Base-by-base conservation (phyloP, 2,113 vertebrate genomes). In the Protobothrops flavoviridis region DNA sequence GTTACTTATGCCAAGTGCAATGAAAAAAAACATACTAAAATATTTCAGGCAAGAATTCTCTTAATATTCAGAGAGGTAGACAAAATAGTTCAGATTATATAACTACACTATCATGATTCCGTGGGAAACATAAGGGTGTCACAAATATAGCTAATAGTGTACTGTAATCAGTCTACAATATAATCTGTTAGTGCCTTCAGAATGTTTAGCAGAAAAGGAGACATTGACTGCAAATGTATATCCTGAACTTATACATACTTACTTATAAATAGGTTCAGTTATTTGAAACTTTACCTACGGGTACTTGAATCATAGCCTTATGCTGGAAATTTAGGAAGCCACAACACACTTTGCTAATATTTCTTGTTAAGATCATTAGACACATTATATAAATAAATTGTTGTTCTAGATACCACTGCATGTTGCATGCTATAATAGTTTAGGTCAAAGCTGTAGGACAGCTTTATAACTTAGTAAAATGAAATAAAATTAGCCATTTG, bases 191-290 rank as follows among this genome's bases (percentile, higher is more conserved):
- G 43, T 56, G 33, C 64, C 69, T 43, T 59, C 12, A 57, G 39
- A 89, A 90, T 85, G 56, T 89, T 59, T 57, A 90, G 43, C 57
- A 92, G 29, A 48, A 39, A n/a, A 43, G 74, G 29, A 95, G 91
- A 43, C 7, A 1, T 50, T 29, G 50, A 57, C 23, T 56, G 24
- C 5, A 85, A 29, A 57, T 64, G 12, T 89, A 43, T 61, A 29
- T 6, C 26, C 52, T 48, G 64, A 81, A 48, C 52, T 29, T 48
- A 43, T 56, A 89, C 9, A 39, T 92, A 89, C 45, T 8, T 45
- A 92, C 15, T 81, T 92, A 89, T 52, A 81, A 81, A 89, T 56
- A 50, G 15, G 52, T 33, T 48, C 39, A 90, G 6, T 48, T 50
- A 4, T 24, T 90, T 90, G n/a, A 69, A 90, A 5, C 29, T 43